Evolutionary conservation across 1,140 invertebrate genomes (phyloP), one percentile per base, ranked within the genome.

Genomic region (Antheraea pernyi): DNA sequence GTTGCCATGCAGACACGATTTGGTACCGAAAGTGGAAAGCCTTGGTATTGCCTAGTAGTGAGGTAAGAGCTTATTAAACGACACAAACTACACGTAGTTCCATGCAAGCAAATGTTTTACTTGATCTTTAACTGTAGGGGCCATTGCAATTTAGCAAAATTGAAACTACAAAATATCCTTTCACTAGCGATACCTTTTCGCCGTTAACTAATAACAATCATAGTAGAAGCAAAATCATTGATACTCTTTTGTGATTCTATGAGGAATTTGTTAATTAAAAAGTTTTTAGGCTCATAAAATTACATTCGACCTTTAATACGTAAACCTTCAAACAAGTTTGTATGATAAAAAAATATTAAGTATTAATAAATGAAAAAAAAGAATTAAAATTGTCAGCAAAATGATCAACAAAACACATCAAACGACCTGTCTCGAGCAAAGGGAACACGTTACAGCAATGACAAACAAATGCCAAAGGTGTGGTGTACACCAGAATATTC

Each of bases 21-120:
- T 59, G 71, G 74, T 77, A 76, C 87, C 83, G 85, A 91, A 91
- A 91, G 89, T 90, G 82, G 89, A 84, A 88, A 86, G 79, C 89
- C 89, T 91, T 91, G 89, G 84, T 90, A 85, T 83, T 84, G 84
- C 88, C 84, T 83, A 80, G 78, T 80, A 81, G 75, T 71, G 81
- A 82, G 68, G 69, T 67, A 74, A 72, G 68, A 69, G 74, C 82
- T 79, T 80, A 82, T 85, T 89, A 85, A 87, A 79, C 74, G 63
- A n/a, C 63, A 65, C 70, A 77, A 82, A 84, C 77, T 13, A 16
- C 11, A 6, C 74, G 69, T 76, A 76, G 77, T 69, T 73, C 72
- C 75, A 63, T 76, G 75, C 72, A 76, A 80, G 75, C 77, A 80
- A 89, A 86, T 82, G 78, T 86, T 79, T 81, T 74, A 77, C 67